Evolutionary conservation across 2,797 vertebrate species (phyloP).

Genomic region (Cuculus canorus): DNA sequence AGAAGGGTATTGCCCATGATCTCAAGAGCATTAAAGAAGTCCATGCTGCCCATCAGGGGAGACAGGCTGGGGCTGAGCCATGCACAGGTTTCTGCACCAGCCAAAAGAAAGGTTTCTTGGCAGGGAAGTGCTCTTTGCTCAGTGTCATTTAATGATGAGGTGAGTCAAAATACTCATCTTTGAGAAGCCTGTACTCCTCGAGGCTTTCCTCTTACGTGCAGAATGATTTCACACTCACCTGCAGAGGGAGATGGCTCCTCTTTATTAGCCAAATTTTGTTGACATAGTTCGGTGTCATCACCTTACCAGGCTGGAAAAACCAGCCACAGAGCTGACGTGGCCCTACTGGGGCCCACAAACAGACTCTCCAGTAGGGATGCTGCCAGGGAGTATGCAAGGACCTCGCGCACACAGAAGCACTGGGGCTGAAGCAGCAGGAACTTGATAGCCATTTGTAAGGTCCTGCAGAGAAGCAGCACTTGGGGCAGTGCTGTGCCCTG

Average conservation of each 20-base stretch:
- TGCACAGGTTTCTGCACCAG: background rate
- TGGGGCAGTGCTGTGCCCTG: background rate
- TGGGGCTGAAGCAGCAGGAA: background rate
- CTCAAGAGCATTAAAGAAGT: background rate
- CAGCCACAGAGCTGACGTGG: fast-evolving
- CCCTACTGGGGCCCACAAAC: background rate
- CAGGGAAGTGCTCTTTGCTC: background rate
- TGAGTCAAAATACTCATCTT: background rate
- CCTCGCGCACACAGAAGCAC: background rate
- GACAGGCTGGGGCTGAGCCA: background rate
- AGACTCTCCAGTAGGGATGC: background rate
- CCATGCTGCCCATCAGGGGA: fast-evolving
- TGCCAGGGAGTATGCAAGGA: background rate
- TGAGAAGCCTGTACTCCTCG: background rate
- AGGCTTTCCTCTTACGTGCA: background rate
- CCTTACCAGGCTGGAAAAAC: background rate
- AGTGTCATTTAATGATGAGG: background rate
- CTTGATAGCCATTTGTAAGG: background rate
- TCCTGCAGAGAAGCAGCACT: background rate
- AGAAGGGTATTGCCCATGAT: background rate
- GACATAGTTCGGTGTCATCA: background rate
- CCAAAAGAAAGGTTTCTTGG: background rate
- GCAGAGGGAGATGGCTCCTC: constrained; percentile 12
- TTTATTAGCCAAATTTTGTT: background rate
- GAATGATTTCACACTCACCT: background rate